Conservation (phyloP, 2,113 vertebrate genomes). For the Alethe diademata region DNA sequence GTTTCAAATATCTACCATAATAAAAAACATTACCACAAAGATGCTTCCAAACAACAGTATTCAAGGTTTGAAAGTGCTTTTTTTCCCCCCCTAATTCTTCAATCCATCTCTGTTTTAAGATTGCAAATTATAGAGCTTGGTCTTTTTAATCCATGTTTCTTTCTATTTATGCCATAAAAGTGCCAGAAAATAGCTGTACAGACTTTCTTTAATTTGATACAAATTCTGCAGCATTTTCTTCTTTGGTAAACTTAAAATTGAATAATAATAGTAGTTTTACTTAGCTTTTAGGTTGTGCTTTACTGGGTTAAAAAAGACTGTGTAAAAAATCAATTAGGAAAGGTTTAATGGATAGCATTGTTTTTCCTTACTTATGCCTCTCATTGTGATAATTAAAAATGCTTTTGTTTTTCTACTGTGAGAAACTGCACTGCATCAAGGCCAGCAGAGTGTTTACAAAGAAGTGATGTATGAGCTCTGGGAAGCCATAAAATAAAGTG, state of each 20-base stretch:
- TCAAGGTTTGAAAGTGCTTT: background rate
- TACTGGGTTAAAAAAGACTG: background rate
- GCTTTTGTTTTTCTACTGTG: background rate
- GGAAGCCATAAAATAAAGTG: background rate
- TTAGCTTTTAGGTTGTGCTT: background rate
- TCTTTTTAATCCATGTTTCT: background rate
- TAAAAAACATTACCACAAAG: background rate
- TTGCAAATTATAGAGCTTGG: background rate
- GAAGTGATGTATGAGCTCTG: background rate
- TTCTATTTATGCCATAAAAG: background rate
- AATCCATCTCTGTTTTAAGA: background rate
- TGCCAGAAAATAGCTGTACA: background rate
- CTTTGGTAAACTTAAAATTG: background rate
- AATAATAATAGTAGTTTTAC: background rate
- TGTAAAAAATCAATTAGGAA: background rate
- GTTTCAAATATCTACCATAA: background rate
- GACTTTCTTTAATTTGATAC: background rate
- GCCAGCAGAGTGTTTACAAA: slow-evolving; percentile 11
- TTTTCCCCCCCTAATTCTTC: background rate
- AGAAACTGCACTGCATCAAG: slow-evolving; percentile 26
- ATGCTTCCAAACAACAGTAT: background rate
- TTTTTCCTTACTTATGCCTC: background rate
- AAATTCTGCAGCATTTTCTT: background rate
- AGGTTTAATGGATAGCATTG: background rate
- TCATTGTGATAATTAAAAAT: slow-evolving; percentile 38